Percentiles rank a stretch among this genome's conserved stretches.
Conservation (phyloP, 2,888 invertebrate genomes). For the Ditula angustiorana region DNA sequence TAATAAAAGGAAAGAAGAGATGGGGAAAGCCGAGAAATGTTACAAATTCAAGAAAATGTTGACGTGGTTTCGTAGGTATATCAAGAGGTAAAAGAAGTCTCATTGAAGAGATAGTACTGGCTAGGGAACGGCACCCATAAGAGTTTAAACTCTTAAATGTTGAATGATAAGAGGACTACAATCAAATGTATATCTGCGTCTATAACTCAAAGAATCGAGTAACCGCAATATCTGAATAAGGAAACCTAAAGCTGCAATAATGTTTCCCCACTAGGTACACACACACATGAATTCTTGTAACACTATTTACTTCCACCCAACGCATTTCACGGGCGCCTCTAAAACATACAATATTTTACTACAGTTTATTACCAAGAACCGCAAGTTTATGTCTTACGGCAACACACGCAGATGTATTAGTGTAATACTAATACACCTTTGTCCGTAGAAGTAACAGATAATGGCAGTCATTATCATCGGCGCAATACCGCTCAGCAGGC, state of each 20-base stretch:
- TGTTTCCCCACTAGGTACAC: neutral
- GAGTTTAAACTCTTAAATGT: too few species aligned
- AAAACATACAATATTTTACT: conserved; percentile 12
- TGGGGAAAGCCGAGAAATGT: too few species aligned
- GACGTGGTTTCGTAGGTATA: too few species aligned
- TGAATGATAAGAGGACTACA: too few species aligned
- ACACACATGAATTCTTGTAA: neutral
- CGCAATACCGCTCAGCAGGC: conserved; percentile 45
- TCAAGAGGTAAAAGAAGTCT: too few species aligned
- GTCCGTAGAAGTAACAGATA: conserved; percentile 40
- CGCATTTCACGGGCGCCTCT: neutral
- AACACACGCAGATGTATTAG: conserved; percentile 16
- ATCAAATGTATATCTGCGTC: too few species aligned
- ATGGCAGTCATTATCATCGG: conserved; percentile 46
- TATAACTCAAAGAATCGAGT: neutral
- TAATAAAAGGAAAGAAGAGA: too few species aligned
- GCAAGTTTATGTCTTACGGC: conserved; percentile 14
- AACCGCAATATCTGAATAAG: neutral
- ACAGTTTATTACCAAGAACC: conserved; percentile 15
- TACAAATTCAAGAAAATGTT: too few species aligned
- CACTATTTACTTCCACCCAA: neutral
- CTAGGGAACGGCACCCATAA: too few species aligned
- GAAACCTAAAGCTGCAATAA: neutral
- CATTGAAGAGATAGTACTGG: too few species aligned
- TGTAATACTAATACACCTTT: conserved; percentile 25